phyloP scores from a whole-genome alignment of 2,797 vertebrate genomes.

The Tadarida brasiliensis region DNA sequence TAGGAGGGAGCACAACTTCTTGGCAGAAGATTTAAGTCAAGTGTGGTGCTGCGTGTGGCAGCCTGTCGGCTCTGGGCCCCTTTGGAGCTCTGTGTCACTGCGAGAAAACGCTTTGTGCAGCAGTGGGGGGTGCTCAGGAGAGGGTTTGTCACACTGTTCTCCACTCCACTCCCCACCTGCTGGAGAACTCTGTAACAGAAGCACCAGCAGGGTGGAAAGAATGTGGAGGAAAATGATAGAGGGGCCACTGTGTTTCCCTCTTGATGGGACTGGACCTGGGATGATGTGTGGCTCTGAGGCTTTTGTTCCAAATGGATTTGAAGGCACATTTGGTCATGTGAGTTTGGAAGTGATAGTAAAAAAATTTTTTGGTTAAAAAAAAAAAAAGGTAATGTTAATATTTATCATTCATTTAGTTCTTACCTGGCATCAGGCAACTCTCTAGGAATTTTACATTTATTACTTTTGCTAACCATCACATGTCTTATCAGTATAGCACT shows the following conservation, averaged over 20 bases:
- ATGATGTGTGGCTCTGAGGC: background rate
- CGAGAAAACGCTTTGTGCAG: background rate
- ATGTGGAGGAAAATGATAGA: background rate
- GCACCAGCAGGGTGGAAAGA: background rate
- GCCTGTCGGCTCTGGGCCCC: background rate
- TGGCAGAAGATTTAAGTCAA: background rate
- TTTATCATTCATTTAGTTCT: background rate
- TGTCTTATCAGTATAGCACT: background rate
- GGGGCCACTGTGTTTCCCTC: background rate
- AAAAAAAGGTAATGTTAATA: background rate
- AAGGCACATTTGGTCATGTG: background rate
- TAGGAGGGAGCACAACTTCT: background rate
- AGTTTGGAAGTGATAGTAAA: background rate
- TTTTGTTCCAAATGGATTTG: background rate
- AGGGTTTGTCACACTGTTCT: background rate
- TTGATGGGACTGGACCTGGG: background rate
- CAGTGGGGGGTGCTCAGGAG: background rate
- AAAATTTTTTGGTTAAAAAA: background rate
- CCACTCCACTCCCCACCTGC: background rate
- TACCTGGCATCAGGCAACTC: background rate
- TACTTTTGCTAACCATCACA: background rate
- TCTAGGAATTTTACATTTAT: background rate
- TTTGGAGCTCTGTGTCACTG: background rate
- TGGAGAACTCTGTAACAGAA: background rate
- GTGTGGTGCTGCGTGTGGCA: background rate